These are phyloP conservation scores for Psylliodes chrysocephalus DNA, from an alignment of 2,888 invertebrate genomes.

Conservation along the genomic window DNA sequence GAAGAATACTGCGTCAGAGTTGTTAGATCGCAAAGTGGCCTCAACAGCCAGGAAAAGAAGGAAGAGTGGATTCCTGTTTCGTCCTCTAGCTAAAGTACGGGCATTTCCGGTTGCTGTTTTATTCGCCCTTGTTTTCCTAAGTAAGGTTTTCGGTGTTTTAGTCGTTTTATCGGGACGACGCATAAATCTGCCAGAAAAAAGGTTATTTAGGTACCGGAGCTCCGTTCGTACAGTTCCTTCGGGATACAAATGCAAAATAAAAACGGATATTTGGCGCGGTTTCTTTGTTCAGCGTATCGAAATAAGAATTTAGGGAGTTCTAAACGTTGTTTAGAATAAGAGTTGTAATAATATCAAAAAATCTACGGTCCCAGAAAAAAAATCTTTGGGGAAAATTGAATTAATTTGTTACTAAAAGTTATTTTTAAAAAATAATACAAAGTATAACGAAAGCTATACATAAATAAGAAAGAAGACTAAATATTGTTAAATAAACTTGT, in stretches of 20 bases:
- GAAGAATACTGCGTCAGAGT: conserved; percentile 20
- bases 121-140: conserved; percentile 46
- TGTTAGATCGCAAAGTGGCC: conserved; percentile 35
- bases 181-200: conserved; percentile 32
- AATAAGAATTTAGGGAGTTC: neutral
- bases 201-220: conserved; percentile 24
- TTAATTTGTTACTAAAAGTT: too few species aligned
- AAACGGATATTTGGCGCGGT: conserved; percentile 6
- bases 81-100: conserved; percentile 53
- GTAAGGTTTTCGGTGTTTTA: conserved; percentile 38
- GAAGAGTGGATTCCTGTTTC: conserved; percentile 51
- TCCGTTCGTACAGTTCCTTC: neutral
- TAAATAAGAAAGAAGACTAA: too few species aligned
- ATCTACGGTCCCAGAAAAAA: too few species aligned
- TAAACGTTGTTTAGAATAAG: too few species aligned
- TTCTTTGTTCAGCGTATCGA: too few species aligned
- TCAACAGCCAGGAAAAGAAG: conserved; percentile 50
- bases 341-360: too few species aligned
- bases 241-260: conserved; percentile 10
- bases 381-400: too few species aligned
- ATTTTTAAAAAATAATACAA: too few species aligned
- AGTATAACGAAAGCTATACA: too few species aligned
- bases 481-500: too few species aligned
- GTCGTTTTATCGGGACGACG: conserved; percentile 32
- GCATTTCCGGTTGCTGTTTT: conserved; percentile 54